A percentile compares a stretch with the other conserved stretches of the same genome.
Conservation (phyloP, 2,888 invertebrate species). For the Drosophila rellima region DNA sequence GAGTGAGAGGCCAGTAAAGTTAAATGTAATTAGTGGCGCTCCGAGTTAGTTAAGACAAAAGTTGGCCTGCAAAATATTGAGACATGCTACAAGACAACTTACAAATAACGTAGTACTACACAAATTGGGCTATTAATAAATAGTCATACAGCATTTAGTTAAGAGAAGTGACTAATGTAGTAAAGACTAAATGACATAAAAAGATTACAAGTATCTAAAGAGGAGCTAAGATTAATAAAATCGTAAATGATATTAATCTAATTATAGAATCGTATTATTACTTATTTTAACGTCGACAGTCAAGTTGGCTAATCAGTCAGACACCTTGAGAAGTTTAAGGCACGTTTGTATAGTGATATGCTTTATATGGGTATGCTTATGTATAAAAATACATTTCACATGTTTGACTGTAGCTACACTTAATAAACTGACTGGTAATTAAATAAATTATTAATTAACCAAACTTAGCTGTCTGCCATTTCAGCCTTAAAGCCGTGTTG, state of each 20-base stretch:
- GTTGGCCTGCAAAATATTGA: conserved; percentile 7
- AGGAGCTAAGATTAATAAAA: not conserved
- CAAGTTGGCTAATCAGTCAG: conserved; percentile 2
- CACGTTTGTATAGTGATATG: not conserved
- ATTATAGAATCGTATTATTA: too few relatives aligned
- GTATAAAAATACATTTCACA: too few relatives aligned
- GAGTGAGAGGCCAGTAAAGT: conserved; percentile 27
- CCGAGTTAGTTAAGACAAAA: conserved; percentile 22
- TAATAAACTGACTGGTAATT: conserved; percentile 56
- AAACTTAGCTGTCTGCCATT: conserved; percentile 18
- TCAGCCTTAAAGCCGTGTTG: conserved; percentile 38
- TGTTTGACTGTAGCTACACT: conserved; percentile 7
- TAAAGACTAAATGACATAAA: not conserved
- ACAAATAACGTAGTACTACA: conserved; percentile 5
- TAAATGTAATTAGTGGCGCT: conserved; percentile 64
- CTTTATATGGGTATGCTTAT: not conserved
- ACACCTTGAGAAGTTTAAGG: conserved; percentile 1
- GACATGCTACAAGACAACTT: conserved; percentile 2
- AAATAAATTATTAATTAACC: conserved; percentile 72
- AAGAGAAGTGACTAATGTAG: not conserved
- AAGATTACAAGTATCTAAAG: not conserved
- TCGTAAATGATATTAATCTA: not conserved
- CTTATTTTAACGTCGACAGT: not conserved
- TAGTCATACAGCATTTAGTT: not conserved
- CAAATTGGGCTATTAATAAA: conserved; percentile 34